A percentile compares a stretch with the other conserved stretches of the same genome.
phyloP scores from a whole-genome alignment of 2,797 vertebrate genomes.

The Pangasius mekongensis region DNA sequence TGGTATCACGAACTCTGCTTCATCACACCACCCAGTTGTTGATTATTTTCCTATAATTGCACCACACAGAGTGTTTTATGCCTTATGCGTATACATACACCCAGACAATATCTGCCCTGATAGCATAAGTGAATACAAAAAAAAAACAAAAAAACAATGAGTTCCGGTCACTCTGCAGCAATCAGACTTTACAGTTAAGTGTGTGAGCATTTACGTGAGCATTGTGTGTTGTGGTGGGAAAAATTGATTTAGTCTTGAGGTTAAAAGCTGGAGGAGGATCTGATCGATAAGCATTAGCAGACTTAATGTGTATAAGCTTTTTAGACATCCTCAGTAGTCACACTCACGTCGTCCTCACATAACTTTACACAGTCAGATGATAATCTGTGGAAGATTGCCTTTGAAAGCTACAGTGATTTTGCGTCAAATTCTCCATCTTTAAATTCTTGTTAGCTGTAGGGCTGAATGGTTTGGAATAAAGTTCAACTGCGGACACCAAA shows the following conservation, averaged over 20 bases:
- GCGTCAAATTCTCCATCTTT: neutral
- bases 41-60: neutral
- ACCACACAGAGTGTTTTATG: neutral
- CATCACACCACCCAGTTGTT: neutral
- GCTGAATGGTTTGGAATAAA: neutral
- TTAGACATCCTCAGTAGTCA: neutral
- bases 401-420: neutral
- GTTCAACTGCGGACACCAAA: neutral
- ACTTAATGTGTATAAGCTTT: slow-evolving; percentile 45
- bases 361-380: neutral
- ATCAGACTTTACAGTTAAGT: neutral
- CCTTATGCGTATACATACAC: neutral
- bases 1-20: neutral
- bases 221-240: neutral
- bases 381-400: neutral
- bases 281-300: slow-evolving; percentile 73
- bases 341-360: neutral
- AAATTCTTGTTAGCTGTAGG: neutral
- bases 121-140: neutral
- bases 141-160: neutral
- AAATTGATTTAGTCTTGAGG: neutral
- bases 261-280: slow-evolving; percentile 56
- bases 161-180: neutral
- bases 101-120: neutral
- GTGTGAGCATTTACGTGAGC: neutral